These are phyloP conservation scores for Hyperoodon ampullatus DNA, from an alignment of 2,113 vertebrate species.

Conservation along the genomic window DNA sequence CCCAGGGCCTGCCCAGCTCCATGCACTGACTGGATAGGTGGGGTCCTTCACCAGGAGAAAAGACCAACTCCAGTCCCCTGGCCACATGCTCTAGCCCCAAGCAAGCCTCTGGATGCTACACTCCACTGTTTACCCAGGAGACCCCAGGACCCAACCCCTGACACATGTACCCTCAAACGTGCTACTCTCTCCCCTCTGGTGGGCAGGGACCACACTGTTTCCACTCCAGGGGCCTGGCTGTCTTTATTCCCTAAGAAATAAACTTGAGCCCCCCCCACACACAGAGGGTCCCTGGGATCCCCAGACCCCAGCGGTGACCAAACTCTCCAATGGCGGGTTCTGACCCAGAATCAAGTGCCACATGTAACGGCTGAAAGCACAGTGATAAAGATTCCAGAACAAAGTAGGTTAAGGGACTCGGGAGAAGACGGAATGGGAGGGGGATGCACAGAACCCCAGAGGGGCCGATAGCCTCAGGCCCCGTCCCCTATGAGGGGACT, in stretches of 20 bases:
- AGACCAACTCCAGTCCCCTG: neutral
- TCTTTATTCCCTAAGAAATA: neutral
- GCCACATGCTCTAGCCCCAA: neutral
- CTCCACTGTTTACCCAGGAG: neutral
- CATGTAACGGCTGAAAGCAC: neutral
- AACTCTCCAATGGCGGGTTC: neutral
- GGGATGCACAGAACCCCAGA: neutral
- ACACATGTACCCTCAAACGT: neutral
- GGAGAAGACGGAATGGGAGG: rapidly evolving
- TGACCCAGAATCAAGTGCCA: neutral
- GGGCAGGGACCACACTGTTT: neutral
- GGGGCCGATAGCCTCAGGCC: too few relatives aligned
- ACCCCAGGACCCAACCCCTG: neutral
- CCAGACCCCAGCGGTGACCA: neutral
- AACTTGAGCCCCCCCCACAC: rapidly evolving
- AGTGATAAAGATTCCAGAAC: neutral
- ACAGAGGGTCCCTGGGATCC: too few relatives aligned
- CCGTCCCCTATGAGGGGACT: neutral
- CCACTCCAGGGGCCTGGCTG: neutral
- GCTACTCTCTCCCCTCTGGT: neutral
- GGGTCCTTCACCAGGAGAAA: neutral
- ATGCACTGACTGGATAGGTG: neutral
- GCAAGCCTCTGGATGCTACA: neutral
- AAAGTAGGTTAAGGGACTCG: neutral
- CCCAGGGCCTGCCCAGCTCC: neutral